Base-by-base conservation (phyloP, 2,888 invertebrate genomes). In the Hirtodrosophila confusa region DNA sequence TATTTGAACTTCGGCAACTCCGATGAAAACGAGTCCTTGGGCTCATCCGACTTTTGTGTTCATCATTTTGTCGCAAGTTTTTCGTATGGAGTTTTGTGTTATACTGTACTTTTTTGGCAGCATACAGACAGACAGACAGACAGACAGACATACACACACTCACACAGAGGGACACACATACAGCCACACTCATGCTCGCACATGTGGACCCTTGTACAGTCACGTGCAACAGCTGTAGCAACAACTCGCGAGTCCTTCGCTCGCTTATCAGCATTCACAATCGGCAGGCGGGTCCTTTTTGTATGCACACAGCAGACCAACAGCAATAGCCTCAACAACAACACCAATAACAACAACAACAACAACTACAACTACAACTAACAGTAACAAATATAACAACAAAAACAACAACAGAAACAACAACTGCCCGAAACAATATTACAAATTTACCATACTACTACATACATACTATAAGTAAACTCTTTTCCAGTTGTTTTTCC, bases 241-340 rank as follows among this genome's bases (percentile, higher is more conserved):
- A 53, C 17, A 54, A 50, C 29, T 39, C 39, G 31, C 37, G 53
- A 36, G 35, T 44, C 29, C 51, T 66, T 47, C 37, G 69, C 35
- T 49, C 53, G 33, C 68, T 61, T 47, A 35, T 41, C 44, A 47
- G 27, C 50, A 43, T 44, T 53, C 48, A 27, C 36, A 56, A 60
- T 54, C 35, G 39, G 29, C 50, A 45, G 36, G 39, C 37, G 39
- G 35, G 45, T 29, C 17, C 39, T 39, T 53, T 50, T 55, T 17
- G 31, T 60, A 48, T 49, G 68, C 74, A 72, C 55, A 65, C 65
- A 75, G 56, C 70, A 75, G 70, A 73, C 70, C 23, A 65, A 56
- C 44, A 64, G 47, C 48, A 36, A 51, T 49, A 45, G 37, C 23
- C 24, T 43, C 24, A 69, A 54, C 41, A 69, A 40, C 41, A 54